These are phyloP conservation scores for Athalia cordata DNA, from an alignment of 2,888 invertebrate species.

Conservation along the genomic window DNA sequence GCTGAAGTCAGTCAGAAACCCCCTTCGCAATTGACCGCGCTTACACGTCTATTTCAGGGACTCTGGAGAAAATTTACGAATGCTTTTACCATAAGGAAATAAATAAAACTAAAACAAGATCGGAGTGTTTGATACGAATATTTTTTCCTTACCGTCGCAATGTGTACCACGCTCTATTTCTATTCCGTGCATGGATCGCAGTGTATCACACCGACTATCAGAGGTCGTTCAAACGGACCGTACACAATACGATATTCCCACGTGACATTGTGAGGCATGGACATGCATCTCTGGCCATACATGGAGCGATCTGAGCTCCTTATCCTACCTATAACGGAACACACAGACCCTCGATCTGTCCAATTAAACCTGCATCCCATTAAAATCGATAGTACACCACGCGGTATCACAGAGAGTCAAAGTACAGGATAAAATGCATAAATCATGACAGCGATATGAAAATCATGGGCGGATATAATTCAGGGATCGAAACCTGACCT, in stretches of 20 bases:
- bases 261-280: constrained; percentile 6
- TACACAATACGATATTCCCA: constrained; percentile 24
- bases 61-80: no score
- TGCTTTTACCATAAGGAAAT: no score
- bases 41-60: background rate
- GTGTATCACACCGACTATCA: no score
- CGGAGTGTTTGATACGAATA: no score
- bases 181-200: no score
- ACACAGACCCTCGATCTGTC: constrained; percentile 19
- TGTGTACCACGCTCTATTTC: no score
- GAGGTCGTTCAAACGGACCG: background rate
- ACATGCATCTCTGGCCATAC: constrained; percentile 23
- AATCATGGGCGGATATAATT: background rate
- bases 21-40: background rate
- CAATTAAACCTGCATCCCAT: constrained; percentile 35
- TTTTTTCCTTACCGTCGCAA: no score
- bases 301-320: constrained; percentile 38
- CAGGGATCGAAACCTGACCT: no score
- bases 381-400: constrained; percentile 20
- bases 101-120: no score
- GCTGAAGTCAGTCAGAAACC: constrained; percentile 4
- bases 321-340: constrained; percentile 38
- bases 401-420: constrained; percentile 4
- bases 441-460: constrained; percentile 20
- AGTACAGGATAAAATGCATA: background rate